Evolutionary conservation across 2,888 invertebrate genomes (phyloP).

Genomic region (Ormia ochracea): DNA sequence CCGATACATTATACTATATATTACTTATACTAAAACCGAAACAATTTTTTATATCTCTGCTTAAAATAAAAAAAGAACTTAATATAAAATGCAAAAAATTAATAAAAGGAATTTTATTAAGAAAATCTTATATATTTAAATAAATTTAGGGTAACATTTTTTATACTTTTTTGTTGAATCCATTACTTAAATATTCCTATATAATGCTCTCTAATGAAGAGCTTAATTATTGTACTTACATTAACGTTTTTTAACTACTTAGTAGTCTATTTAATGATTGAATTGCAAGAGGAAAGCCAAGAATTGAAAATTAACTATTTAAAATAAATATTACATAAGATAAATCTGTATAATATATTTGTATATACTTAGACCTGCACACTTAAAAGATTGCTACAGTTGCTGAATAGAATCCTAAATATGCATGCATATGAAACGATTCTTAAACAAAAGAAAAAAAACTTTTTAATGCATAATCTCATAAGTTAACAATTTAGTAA

Average conservation of each 20-base stretch:
- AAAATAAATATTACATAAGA: neutral
- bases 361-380: slow-evolving; percentile 10
- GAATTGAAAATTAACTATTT: slow-evolving; percentile 2
- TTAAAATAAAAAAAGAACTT: slow-evolving; percentile 39
- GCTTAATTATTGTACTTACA: slow-evolving; percentile 61
- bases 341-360: neutral
- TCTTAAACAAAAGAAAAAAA: too few species aligned
- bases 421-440: too few species aligned
- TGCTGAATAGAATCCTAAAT: too few species aligned
- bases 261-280: slow-evolving; percentile 37
- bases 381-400: neutral
- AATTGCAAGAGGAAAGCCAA: slow-evolving; percentile 7
- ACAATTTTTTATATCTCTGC: slow-evolving; percentile 56
- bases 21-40: slow-evolving; percentile 6
- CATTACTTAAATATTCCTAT: slow-evolving; percentile 17
- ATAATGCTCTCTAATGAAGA: slow-evolving; percentile 44
- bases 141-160: slow-evolving; percentile 19
- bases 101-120: slow-evolving; percentile 23
- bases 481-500: too few species aligned
- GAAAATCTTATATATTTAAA: slow-evolving; percentile 21
- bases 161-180: neutral
- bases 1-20: slow-evolving; percentile 23
- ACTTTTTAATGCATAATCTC: too few species aligned
- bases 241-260: slow-evolving; percentile 47
- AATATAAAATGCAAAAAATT: slow-evolving; percentile 9